Conservation (phyloP, 1,140 invertebrate species). For the Bemisia tabaci region DNA sequence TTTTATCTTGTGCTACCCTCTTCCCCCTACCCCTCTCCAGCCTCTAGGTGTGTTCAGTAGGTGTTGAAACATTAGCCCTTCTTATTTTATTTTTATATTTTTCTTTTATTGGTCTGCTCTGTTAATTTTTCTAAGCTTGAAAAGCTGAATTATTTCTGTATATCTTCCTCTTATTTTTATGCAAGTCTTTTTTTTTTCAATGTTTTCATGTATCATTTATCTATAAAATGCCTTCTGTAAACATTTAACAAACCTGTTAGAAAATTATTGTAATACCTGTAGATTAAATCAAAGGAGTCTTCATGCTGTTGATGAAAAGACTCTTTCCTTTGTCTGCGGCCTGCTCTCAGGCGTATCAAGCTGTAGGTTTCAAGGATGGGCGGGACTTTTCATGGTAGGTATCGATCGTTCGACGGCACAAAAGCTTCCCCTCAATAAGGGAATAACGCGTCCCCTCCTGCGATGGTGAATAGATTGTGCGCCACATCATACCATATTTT, state of each 20-base stretch:
- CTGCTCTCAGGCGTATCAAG: no score
- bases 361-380: not conserved
- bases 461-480: no score
- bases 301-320: not conserved
- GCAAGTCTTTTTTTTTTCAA: not conserved
- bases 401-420: not conserved
- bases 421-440: not conserved
- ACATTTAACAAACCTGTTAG: not conserved
- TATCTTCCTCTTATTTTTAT: not conserved
- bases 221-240: no score
- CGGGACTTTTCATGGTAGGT: not conserved
- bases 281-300: not conserved
- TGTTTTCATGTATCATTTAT: no score
- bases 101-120: not conserved
- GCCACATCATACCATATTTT: no score
- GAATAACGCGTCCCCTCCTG: not conserved
- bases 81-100: not conserved
- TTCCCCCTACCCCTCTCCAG: no score
- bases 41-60: not conserved
- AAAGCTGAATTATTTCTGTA: not conserved
- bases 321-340: not conserved
- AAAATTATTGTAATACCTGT: not conserved
- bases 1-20: not conserved
- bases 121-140: no score
- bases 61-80: not conserved